Evolutionary conservation across 1,140 invertebrate genomes (phyloP), one percentile per base, ranked within the genome.

Genomic region (Drosophila dunni): DNA sequence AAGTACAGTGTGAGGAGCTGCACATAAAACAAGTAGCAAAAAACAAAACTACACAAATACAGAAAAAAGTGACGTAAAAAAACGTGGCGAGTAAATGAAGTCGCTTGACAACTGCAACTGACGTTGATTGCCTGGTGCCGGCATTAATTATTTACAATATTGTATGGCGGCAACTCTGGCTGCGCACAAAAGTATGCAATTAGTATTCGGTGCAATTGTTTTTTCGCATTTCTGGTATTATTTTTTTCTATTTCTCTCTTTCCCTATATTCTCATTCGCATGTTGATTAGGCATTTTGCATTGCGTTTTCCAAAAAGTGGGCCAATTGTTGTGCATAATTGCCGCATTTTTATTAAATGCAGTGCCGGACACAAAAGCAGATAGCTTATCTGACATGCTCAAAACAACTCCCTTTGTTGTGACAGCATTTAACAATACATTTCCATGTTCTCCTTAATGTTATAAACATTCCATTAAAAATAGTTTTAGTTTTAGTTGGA

Each of bases 91-190:
- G 50, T 51, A 83, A 86, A 79, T 83, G 77, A 88, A 79, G 73
- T 78, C 64, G 78, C 76, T 84, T 89, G 83, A 84, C 84, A 89
- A 83, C 84, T 83, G 66, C 71, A 81, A 76, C 69, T 88, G 80
- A 74, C 78, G 80, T 89, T 88, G 83, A 88, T 88, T 89, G 84
- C 84, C 75, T 63, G 73, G 66, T 54, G 84, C 62, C 67, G 46
- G 73, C 63, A 89, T 89, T 88, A 89, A 89, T 89, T 88, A 89
- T 89, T 89, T 70, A 88, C 51, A 78, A 89, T 78, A 74, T 67
- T 54, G 51, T 20, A 54, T 54, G 51, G 7, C 40, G 66, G 51
- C 67, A 76, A 53, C 78, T 60, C 78, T 74, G 34, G 48, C 34
- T 20, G 50, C 57, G 56, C 75, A 69, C 67, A 67, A 80, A 84